Conservation (phyloP, 2,888 invertebrate species). For the Scaptomyza caliginosa region DNA sequence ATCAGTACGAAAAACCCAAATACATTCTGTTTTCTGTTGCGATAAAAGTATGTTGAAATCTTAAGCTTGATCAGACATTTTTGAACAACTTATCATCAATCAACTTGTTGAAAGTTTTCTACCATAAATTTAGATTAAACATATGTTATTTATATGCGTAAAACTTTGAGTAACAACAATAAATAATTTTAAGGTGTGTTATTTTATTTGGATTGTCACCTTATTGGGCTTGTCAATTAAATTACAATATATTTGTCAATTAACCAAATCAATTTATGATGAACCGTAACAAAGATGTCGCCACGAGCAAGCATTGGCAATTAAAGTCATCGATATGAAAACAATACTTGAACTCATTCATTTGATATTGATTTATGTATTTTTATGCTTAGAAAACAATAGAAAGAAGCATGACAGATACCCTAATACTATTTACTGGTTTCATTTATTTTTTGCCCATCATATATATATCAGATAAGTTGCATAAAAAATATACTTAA, state of each 20-base stretch:
- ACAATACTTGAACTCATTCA: conserved; percentile 35
- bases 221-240: conserved; percentile 16
- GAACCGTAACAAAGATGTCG: conserved; percentile 28
- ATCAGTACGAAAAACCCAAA: background rate
- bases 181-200: background rate
- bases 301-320: conserved; percentile 26
- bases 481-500: conserved; percentile 29
- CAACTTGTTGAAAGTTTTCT: background rate
- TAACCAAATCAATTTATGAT: conserved; percentile 21
- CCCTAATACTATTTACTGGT: background rate
- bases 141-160: background rate
- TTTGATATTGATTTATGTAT: conserved; percentile 46
- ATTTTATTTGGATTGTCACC: too few species aligned
- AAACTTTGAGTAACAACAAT: too few species aligned
- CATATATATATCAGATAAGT: background rate
- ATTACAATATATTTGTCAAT: conserved; percentile 30
- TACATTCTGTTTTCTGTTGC: background rate
- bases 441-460: background rate
- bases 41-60: background rate
- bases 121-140: background rate
- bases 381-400: conserved; percentile 15
- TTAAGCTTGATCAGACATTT: background rate
- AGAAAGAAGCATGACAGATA: background rate
- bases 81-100: background rate
- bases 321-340: conserved; percentile 36